Evolutionary conservation across 64 coral and sea anemone genomes (phyloP), one percentile per base, ranked within the genome.

Genomic region (Actinia equina): DNA sequence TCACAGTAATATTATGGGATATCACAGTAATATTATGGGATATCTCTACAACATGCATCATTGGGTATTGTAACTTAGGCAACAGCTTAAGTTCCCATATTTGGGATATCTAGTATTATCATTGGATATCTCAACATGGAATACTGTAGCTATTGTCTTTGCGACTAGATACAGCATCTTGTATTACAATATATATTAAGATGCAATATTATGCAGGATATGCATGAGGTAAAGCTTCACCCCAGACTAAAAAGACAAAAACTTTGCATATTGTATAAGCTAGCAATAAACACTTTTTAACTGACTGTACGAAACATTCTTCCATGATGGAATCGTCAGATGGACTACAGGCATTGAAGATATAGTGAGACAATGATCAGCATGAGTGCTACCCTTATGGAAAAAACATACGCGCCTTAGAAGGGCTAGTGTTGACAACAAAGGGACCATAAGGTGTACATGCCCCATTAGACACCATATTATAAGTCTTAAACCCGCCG

Each of bases 401-500:
- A 69, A 90, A 97, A 78, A 88, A 97, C 19, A 97, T 10, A 54
- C 91, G 84, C 0, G 83, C 91, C 62, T 93, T 97, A 19, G 87
- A 86, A n/a, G 94, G 88, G 26, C 91, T 95, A 76, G 87, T 89
- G 43, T 91, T 93, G 52, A 97, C 83, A 43, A 93, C 77, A 37
- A 89, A 97, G 17, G 87, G 81, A n/a, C 94, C 91, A 43, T 93
- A 96, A 12, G 87, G 86, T 45, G 84, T 85, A 18, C 87, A 92
- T 16, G 90, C 63, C 3, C 88, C 85, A 85, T 79, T 90, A 11
- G 94, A 91, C n/a, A 97, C 59, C 2, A 97, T 81, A 60, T 97
- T 97, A 60, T 92, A 97, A 52, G 91, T 67, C 55, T 97, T 97
- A 56, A 96, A 87, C 9, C 74, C 71, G 67, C 94, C 94, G 2